These are phyloP conservation scores for Onychomys torridus DNA, from an alignment of 2,797 vertebrate genomes.

Conservation along the genomic window DNA sequence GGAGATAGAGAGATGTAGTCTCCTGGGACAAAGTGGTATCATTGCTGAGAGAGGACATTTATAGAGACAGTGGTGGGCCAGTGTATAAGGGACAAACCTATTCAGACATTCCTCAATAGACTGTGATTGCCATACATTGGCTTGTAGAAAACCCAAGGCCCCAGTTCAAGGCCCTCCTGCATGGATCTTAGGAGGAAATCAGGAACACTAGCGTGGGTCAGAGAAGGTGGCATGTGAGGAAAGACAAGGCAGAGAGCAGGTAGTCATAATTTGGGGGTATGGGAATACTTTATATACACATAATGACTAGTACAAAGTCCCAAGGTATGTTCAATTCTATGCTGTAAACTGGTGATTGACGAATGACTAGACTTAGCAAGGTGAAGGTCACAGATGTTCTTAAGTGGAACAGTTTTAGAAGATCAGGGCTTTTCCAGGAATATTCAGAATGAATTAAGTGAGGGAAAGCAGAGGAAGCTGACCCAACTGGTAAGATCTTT, in stretches of 20 bases:
- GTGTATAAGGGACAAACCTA: background rate
- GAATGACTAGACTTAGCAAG: background rate
- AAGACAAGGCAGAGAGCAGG: background rate
- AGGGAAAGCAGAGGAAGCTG: background rate
- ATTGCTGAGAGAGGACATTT: background rate
- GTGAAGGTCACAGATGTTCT: background rate
- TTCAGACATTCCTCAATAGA: background rate
- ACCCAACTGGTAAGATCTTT: background rate
- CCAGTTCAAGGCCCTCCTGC: background rate
- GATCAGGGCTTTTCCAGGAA: background rate
- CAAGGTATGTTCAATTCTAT: background rate
- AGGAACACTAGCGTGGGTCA: background rate
- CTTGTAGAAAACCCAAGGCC: background rate
- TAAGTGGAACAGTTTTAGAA: background rate
- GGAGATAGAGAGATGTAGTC: slow-evolving; percentile 22
- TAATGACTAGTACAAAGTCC: background rate
- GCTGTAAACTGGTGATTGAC: background rate
- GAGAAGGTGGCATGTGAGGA: background rate
- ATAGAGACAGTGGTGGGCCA: background rate
- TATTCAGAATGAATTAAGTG: background rate
- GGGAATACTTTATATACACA: background rate
- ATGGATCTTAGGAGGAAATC: background rate
- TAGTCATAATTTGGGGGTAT: background rate
- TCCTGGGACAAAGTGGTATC: background rate
- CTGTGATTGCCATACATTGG: background rate